These are phyloP conservation scores for Cheilinus undulatus DNA, from an alignment of 2,113 vertebrate species.

Conservation along the genomic window DNA sequence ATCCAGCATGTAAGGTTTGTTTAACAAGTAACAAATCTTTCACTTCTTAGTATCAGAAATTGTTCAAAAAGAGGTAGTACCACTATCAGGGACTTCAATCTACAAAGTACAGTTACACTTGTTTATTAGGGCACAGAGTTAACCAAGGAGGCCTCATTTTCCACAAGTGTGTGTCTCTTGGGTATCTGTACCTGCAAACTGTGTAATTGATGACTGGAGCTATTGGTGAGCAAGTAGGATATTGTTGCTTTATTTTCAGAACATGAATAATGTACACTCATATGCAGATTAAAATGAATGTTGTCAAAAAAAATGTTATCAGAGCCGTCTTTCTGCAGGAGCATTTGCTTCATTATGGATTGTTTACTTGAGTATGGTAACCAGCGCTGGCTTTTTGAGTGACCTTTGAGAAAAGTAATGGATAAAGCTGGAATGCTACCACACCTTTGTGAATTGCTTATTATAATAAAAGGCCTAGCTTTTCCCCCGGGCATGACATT, in stretches of 20 bases:
- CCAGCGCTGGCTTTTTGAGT: constrained; percentile 14
- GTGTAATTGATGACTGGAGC: constrained; percentile 18
- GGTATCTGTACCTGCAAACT: constrained; percentile 6
- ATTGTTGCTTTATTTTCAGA: constrained; percentile 5
- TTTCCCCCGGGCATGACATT: constrained; percentile 13
- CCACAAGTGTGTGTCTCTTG: background rate
- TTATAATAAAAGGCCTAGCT: constrained; percentile 34
- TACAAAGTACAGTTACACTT: background rate
- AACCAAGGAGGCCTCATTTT: constrained; percentile 1
- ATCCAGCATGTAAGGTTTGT: background rate
- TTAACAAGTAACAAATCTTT: constrained; percentile 5
- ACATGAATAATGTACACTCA: constrained; percentile 48
- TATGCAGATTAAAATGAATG: constrained; percentile 2
- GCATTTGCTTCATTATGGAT: constrained; percentile 8
- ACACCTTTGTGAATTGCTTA: constrained; percentile 30
- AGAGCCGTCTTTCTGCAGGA: constrained; percentile 7
- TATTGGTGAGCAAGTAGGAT: constrained; percentile 3
- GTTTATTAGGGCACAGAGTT: constrained; percentile 2
- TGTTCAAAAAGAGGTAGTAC: background rate
- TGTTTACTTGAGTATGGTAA: constrained; percentile 37
- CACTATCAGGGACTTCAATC: background rate
- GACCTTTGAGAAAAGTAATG: constrained; percentile 56
- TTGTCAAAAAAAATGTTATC: constrained; percentile 18
- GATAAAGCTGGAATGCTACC: constrained; percentile 21
- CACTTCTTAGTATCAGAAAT: background rate